A percentile compares a stretch with the other conserved stretches of the same genome.
Conservation (phyloP, 2,888 invertebrate species). For the Cataglyphis altisquamis region DNA sequence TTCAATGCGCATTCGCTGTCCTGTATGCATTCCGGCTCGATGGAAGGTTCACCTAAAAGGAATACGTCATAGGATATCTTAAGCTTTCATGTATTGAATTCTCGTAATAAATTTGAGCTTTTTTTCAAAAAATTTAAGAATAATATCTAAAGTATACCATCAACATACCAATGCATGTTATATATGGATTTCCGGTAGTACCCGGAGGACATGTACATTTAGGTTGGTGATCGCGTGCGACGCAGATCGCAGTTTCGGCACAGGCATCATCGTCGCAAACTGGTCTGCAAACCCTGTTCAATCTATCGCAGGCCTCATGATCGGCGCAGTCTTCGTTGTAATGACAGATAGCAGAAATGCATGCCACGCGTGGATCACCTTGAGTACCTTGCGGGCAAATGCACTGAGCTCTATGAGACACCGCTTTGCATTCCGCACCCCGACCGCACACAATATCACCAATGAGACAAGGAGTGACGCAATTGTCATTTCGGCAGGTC, state of each 20-base stretch:
- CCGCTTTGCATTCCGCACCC: slow-evolving; percentile 92
- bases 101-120: not conserved
- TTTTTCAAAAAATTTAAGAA: not conserved
- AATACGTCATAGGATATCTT: not conserved
- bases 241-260: slow-evolving; percentile 92
- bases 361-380: slow-evolving; percentile 93
- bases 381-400: slow-evolving; percentile 94
- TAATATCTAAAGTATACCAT: slow-evolving; percentile 72
- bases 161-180: slow-evolving; percentile 88
- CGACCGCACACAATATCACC: slow-evolving; percentile 91
- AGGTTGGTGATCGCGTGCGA: slow-evolving; percentile 92
- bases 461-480: slow-evolving; percentile 92
- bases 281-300: slow-evolving; percentile 93
- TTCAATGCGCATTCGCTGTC: slow-evolving; percentile 93
- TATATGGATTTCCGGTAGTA: slow-evolving; percentile 92
- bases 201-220: slow-evolving; percentile 92
- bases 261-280: slow-evolving; percentile 95
- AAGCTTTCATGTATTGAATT: not conserved
- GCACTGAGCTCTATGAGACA: slow-evolving; percentile 93
- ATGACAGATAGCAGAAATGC: slow-evolving; percentile 94
- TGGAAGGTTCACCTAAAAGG: slow-evolving; percentile 65
- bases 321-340: slow-evolving; percentile 96
- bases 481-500: slow-evolving; percentile 92
- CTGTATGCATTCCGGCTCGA: slow-evolving; percentile 89
- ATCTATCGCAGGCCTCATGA: slow-evolving; percentile 93